A percentile compares a stretch with the other conserved stretches of the same genome.
These are phyloP conservation scores for Nomada goodeniana DNA, from an alignment of 2,888 invertebrate species.

Conservation along the genomic window DNA sequence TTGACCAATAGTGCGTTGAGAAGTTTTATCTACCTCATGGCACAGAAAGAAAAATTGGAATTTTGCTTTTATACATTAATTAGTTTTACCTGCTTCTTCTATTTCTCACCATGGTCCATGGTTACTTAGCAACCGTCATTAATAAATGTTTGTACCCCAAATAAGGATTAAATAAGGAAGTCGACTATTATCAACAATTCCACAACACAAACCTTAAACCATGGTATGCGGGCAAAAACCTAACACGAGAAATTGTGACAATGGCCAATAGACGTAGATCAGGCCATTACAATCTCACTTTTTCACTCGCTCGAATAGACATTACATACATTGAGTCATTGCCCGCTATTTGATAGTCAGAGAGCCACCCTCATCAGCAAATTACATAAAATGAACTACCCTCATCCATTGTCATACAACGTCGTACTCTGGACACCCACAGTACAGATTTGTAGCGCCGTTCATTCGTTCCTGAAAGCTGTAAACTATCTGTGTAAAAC, in stretches of 20 bases:
- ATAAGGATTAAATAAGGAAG: no score
- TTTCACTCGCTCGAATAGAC: background rate
- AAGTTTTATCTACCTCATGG: no score
- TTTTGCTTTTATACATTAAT: no score
- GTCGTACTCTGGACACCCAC: no score
- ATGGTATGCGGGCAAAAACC: background rate
- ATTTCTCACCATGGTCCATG: background rate
- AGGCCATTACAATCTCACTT: constrained; percentile 1
- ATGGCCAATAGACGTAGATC: background rate
- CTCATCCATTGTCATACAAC: background rate
- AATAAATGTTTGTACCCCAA: no score
- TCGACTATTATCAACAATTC: background rate
- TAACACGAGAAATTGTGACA: background rate
- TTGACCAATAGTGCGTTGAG: no score
- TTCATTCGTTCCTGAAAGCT: no score
- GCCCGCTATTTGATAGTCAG: background rate
- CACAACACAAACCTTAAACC: background rate
- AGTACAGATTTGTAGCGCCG: no score
- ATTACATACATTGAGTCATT: background rate
- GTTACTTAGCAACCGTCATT: background rate
- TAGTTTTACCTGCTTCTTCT: background rate
- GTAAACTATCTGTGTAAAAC: no score
- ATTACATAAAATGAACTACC: background rate
- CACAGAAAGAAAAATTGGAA: no score
- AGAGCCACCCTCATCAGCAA: background rate